Percentiles rank a stretch among this genome's conserved stretches.
Conservation (phyloP, 2,888 invertebrate genomes). For the Pandemis cinnamomeana region DNA sequence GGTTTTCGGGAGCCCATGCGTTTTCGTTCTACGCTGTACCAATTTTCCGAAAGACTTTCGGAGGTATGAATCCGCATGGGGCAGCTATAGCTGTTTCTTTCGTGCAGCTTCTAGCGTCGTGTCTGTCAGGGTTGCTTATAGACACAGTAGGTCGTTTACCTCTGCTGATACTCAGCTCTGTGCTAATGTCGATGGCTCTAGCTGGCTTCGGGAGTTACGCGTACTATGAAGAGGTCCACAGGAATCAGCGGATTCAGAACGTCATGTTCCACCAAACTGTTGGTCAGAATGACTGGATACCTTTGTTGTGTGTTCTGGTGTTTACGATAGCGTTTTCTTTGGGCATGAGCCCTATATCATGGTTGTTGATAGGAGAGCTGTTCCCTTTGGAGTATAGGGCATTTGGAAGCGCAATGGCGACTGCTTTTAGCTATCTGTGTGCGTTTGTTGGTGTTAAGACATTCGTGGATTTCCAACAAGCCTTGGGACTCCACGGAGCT, state of each 20-base stretch:
- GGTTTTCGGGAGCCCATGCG: constrained; percentile 92
- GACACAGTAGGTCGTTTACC: constrained; percentile 94
- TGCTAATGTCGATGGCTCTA: constrained; percentile 93
- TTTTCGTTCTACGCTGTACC: constrained; percentile 94
- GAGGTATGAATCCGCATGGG: constrained; percentile 91
- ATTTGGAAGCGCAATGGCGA: constrained; percentile 94
- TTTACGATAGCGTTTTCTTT: constrained; percentile 94
- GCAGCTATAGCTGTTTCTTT: constrained; percentile 94
- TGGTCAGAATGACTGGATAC: constrained; percentile 92
- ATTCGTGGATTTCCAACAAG: constrained; percentile 91
- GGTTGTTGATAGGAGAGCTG: constrained; percentile 92
- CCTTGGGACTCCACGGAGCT: constrained; percentile 91
- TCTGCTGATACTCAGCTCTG: constrained; percentile 92
- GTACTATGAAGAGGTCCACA: constrained; percentile 89
- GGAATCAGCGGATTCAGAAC: constrained; percentile 80
- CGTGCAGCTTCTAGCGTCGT: constrained; percentile 93
- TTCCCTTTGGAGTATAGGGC: constrained; percentile 93
- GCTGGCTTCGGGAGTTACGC: constrained; percentile 94
- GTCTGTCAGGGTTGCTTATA: constrained; percentile 91
- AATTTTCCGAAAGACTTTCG: constrained; percentile 93
- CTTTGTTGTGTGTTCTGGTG: constrained; percentile 91
- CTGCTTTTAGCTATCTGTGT: constrained; percentile 93
- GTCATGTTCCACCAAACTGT: constrained; percentile 80
- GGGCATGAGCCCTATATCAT: constrained; percentile 95
- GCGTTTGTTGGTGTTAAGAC: constrained; percentile 94